Percentiles rank a stretch among this genome's conserved stretches.
Conservation (phyloP, 2,797 vertebrate species). For the Peromyscus aztecus region DNA sequence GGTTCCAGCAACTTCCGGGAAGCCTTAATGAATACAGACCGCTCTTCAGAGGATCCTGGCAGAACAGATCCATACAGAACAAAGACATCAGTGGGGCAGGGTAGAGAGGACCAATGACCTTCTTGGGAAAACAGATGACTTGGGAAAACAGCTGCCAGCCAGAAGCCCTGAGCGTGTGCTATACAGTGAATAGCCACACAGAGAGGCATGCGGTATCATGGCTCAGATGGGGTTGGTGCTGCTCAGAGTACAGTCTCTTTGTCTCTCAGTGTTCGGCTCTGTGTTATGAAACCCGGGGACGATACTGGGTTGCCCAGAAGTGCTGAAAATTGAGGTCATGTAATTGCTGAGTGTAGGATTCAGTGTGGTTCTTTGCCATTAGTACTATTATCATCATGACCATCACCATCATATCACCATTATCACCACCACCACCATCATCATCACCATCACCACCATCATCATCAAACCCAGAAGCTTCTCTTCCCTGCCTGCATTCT, state of each 20-base stretch:
- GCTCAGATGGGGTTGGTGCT: background rate
- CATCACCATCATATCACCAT: background rate
- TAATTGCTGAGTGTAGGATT: background rate
- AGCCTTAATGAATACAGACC: conserved; percentile 79
- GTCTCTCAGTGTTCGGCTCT: background rate
- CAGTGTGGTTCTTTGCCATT: background rate
- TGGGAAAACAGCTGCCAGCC: background rate
- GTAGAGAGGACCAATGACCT: background rate
- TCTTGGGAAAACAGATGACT: background rate
- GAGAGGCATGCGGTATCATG: background rate
- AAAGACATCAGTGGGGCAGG: background rate
- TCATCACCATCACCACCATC: background rate
- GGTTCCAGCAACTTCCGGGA: conserved; percentile 72
- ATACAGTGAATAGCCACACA: background rate
- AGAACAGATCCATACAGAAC: background rate
- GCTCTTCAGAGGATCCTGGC: conserved; percentile 79
- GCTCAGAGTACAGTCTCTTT: background rate
- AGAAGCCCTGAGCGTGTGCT: background rate
- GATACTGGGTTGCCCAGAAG: background rate
- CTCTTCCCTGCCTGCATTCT: background rate
- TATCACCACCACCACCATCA: background rate
- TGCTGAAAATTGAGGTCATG: background rate
- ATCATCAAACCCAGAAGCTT: background rate
- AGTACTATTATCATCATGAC: background rate
- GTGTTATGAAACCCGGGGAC: background rate